Conservation (phyloP, 2,797 vertebrate species). For the Sternarchorhynchus goeldii region DNA sequence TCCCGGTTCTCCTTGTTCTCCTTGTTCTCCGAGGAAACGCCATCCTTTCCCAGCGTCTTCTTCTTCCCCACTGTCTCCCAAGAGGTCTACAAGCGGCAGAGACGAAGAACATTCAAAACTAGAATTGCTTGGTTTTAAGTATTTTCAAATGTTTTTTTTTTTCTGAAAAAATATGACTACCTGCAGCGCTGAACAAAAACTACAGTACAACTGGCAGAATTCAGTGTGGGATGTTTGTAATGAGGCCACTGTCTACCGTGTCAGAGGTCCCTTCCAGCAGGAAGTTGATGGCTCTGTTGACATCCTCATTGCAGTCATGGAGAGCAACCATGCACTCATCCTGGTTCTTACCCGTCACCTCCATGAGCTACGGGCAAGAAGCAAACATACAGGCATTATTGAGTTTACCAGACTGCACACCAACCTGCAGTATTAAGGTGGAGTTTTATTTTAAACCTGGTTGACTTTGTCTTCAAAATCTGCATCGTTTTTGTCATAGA, state of each 20-base stretch:
- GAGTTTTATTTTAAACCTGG: constrained; percentile 76
- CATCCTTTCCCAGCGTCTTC: constrained; percentile 89
- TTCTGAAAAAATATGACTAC: too few species aligned
- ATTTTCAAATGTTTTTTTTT: too few species aligned
- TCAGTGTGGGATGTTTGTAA: not conserved
- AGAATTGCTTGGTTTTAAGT: too few species aligned
- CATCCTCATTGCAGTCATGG: constrained; percentile 96
- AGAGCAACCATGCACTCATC: constrained; percentile 97
- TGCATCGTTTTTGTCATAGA: constrained; percentile 94
- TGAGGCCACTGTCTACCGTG: constrained; percentile 73
- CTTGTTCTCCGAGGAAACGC: constrained; percentile 74
- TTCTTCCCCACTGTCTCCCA: constrained; percentile 98
- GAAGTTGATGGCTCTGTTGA: constrained; percentile 95
- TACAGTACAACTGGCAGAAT: not conserved
- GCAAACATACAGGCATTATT: not conserved
- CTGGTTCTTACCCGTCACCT: constrained; percentile 95
- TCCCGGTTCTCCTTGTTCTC: constrained; percentile 96
- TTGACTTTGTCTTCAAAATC: constrained; percentile 98
- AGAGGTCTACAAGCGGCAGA: constrained; percentile 78
- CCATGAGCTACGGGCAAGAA: constrained; percentile 83
- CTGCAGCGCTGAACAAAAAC: not conserved
- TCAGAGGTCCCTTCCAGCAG: constrained; percentile 94
- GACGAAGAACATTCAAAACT: not conserved
- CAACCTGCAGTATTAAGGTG: not conserved
- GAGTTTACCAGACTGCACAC: not conserved